phyloP scores from a whole-genome alignment of 2,888 invertebrate species.

The Brachypalpus laphriformis region DNA sequence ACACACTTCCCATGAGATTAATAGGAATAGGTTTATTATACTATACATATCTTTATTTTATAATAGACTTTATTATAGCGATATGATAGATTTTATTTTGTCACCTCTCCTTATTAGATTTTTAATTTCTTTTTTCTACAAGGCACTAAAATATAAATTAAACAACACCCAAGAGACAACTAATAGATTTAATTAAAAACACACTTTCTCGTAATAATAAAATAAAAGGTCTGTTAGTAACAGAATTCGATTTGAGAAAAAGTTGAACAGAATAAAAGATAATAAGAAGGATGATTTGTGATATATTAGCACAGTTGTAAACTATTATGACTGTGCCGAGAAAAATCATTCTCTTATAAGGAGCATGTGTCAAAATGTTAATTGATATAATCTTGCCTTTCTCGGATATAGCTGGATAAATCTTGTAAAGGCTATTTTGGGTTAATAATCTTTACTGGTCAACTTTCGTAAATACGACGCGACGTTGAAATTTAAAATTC shows the following conservation, averaged over 20 bases:
- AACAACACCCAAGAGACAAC: not conserved
- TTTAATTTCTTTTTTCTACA: no score
- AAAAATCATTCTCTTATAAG: not conserved
- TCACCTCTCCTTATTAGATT: not conserved
- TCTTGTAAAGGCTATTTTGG: not conserved
- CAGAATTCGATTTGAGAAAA: no score
- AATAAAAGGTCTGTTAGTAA: not conserved
- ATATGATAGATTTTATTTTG: no score
- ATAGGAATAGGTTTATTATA: no score
- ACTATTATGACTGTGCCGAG: not conserved
- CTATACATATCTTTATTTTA: no score
- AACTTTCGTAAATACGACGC: no score
- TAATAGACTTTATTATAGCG: no score
- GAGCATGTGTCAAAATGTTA: not conserved
- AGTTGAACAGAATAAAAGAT: not conserved
- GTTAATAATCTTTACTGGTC: no score
- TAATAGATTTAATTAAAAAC: not conserved
- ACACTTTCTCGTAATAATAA: not conserved
- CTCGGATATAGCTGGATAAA: not conserved
- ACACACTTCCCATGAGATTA: no score
- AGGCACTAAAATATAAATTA: not conserved
- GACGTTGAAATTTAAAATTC: no score
- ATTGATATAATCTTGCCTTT: not conserved
- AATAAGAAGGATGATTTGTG: not conserved
- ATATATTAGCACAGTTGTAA: not conserved